phyloP scores from a whole-genome alignment of 2,113 vertebrate genomes.

The Nibea coibor region DNA sequence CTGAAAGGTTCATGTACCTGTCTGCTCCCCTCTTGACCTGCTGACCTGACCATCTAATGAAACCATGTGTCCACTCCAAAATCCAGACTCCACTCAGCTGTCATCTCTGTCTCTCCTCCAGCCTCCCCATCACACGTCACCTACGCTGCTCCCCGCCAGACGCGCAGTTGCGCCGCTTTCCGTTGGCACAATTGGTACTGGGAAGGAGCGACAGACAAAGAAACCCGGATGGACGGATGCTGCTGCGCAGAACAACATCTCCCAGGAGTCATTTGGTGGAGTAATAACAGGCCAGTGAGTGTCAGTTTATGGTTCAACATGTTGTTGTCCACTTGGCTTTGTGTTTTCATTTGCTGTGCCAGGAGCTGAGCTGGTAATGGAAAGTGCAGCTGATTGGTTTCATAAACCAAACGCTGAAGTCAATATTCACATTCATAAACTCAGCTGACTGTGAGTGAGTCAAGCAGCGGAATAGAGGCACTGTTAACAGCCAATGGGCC shows the following conservation, averaged over 20 bases:
- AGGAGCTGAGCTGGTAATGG: conserved; percentile 13
- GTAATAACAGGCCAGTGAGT: neutral
- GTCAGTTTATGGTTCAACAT: conserved; percentile 14
- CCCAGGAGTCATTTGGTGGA: conserved; percentile 13
- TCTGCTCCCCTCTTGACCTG: conserved; percentile 38
- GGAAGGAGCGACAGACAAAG: conserved; percentile 12
- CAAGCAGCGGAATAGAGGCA: neutral
- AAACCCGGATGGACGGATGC: neutral
- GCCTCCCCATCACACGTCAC: conserved; percentile 49
- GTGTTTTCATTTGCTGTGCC: conserved; percentile 2
- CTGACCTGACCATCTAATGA: conserved; percentile 46
- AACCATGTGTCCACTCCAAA: conserved; percentile 28
- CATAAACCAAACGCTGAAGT: conserved; percentile 23
- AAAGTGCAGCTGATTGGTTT: conserved; percentile 14
- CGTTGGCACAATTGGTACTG: conserved; percentile 5
- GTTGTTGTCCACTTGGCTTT: neutral
- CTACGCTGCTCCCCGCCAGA: conserved; percentile 34
- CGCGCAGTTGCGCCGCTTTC: conserved; percentile 34
- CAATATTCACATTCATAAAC: conserved; percentile 44
- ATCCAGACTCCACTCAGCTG: conserved; percentile 39
- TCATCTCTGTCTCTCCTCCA: conserved; percentile 43
- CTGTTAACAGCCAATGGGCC: neutral
- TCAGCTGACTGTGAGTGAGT: conserved; percentile 25
- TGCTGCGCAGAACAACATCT: conserved; percentile 3
- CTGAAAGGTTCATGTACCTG: neutral